Percentiles rank a stretch among this genome's conserved stretches.
phyloP scores from a whole-genome alignment of 2,888 invertebrate genomes.

The Steromphala cineraria region DNA sequence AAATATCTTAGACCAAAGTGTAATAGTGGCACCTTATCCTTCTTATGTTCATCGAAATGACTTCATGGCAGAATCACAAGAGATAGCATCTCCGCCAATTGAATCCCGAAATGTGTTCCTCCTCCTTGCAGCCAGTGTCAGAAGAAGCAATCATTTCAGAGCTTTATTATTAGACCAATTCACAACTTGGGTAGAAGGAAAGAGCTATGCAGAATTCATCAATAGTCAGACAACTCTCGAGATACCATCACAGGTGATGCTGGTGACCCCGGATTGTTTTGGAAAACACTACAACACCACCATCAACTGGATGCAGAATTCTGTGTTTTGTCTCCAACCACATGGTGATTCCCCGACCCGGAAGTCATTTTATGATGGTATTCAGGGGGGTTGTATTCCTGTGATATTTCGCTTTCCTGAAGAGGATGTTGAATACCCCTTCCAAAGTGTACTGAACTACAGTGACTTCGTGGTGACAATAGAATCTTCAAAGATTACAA shows the following conservation, averaged over 20 bases:
- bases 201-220: conserved; percentile 34
- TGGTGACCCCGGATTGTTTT: conserved; percentile 37
- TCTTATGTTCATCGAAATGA: conserved; percentile 57
- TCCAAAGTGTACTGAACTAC: conserved; percentile 36
- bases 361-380: conserved; percentile 65
- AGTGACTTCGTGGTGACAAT: conserved; percentile 16
- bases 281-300: conserved; percentile 40
- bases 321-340: conserved; percentile 66
- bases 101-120: conserved; percentile 49
- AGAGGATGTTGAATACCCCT: conserved; percentile 48
- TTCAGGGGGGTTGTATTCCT: conserved; percentile 66
- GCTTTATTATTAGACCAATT: conserved; percentile 57
- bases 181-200: conserved; percentile 25
- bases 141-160: conserved; percentile 53
- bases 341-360: conserved; percentile 68
- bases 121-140: conserved; percentile 52
- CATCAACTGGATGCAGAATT: conserved; percentile 60
- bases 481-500: background rate
- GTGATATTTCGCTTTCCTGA: conserved; percentile 47
- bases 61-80: background rate
- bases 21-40: conserved; percentile 64
- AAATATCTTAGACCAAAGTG: conserved; percentile 27
- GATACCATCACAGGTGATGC: conserved; percentile 15
- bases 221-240: background rate
- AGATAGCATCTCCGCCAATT: conserved; percentile 31